phyloP scores from a whole-genome alignment of 1,140 invertebrate genomes.

The Sesamia nonagrioides region DNA sequence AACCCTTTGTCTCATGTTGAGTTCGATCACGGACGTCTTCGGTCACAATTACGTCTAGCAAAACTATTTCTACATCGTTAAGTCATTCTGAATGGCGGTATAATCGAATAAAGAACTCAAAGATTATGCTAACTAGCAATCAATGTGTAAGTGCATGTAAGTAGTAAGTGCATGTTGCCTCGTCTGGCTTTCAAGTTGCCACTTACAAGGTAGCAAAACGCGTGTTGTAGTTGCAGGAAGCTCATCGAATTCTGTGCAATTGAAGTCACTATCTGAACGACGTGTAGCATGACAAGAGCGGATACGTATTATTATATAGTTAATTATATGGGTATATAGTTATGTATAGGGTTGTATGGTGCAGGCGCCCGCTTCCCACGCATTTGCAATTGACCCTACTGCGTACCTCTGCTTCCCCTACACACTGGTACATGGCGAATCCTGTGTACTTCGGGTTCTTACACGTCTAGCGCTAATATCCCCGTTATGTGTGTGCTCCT shows the following conservation, averaged over 20 bases:
- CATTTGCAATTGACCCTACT: slow-evolving; percentile 64
- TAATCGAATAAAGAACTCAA: slow-evolving; percentile 17
- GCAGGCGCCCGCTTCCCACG: slow-evolving; percentile 65
- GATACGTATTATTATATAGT: slow-evolving; percentile 35
- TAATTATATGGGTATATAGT: slow-evolving; percentile 22
- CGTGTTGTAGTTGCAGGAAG: slow-evolving; percentile 40
- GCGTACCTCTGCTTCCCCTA: slow-evolving; percentile 54
- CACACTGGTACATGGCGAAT: slow-evolving; percentile 59
- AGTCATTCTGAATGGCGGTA: slow-evolving; percentile 1
- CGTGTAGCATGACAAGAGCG: slow-evolving; percentile 22
- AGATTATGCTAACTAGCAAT: slow-evolving; percentile 39
- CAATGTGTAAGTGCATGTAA: slow-evolving; percentile 44
- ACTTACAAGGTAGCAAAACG: slow-evolving; percentile 42
- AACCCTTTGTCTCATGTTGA: slow-evolving; percentile 13
- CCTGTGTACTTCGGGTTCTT: slow-evolving; percentile 61
- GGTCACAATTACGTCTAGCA: not conserved
- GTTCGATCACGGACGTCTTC: not conserved
- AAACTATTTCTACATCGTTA: not conserved
- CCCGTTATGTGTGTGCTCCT: slow-evolving; percentile 65
- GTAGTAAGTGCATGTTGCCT: slow-evolving; percentile 36
- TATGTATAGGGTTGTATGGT: slow-evolving; percentile 14
- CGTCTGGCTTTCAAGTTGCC: slow-evolving; percentile 33
- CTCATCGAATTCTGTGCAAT: slow-evolving; percentile 46
- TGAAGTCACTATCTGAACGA: slow-evolving; percentile 21
- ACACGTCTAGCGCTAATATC: slow-evolving; percentile 69